Conservation (phyloP, 2,113 vertebrate species). For the Nansenia antarctica region DNA sequence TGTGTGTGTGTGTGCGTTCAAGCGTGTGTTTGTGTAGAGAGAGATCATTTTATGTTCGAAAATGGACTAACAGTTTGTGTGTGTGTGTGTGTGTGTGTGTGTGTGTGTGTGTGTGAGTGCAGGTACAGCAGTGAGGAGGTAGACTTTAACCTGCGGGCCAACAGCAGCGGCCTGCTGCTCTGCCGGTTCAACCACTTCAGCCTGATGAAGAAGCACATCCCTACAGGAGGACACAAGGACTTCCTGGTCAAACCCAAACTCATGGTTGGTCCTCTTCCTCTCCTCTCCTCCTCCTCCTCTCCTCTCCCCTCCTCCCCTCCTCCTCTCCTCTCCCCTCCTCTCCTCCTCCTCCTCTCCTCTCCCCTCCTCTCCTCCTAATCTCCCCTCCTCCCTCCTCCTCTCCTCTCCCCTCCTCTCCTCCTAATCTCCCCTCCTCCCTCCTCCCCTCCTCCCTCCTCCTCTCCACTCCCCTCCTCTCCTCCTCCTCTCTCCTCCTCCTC, state of each 20-base stretch:
- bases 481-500: too few species aligned
- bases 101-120: conserved; percentile 69
- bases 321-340: not conserved
- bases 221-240: conserved; percentile 89
- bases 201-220: conserved; percentile 96
- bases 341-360: conserved; percentile 1
- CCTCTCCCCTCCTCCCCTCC: not conserved
- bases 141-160: conserved; percentile 93
- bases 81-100: conserved; percentile 16
- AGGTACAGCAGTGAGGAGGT: conserved; percentile 96
- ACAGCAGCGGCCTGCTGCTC: conserved; percentile 91
- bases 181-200: conserved; percentile 97
- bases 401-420: too few species aligned
- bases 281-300: not conserved
- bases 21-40: too few species aligned
- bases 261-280: conserved; percentile 72
- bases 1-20: too few species aligned
- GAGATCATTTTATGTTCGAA: too few species aligned
- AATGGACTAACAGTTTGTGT: too few species aligned
- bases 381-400: too few species aligned
- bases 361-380: too few species aligned
- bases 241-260: conserved; percentile 91
- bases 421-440: too few species aligned
- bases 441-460: too few species aligned
- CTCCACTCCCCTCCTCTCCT: too few species aligned